These are phyloP conservation scores for Etheostoma nigrum DNA, from an alignment of 2,797 vertebrate genomes.

Conservation along the genomic window DNA sequence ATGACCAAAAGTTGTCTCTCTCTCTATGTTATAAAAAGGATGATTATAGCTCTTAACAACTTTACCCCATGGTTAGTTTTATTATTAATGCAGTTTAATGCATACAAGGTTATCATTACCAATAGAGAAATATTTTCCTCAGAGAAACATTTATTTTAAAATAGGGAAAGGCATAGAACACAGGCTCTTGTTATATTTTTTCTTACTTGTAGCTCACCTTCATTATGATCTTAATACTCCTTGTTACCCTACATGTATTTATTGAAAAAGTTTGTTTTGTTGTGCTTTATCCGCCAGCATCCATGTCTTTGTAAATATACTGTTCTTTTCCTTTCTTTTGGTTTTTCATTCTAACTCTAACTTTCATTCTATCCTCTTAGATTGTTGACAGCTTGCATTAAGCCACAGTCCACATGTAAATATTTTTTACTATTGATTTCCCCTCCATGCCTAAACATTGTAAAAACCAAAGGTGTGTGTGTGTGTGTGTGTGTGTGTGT, in stretches of 20 bases:
- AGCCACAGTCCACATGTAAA: slow-evolving; percentile 43
- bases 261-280: background rate
- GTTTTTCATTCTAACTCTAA: slow-evolving; percentile 5
- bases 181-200: too few relatives aligned
- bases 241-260: background rate
- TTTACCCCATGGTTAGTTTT: too few relatives aligned
- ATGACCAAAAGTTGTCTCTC: too few relatives aligned
- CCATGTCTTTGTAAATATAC: slow-evolving; percentile 1
- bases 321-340: slow-evolving; percentile 13
- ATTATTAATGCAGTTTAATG: too few relatives aligned
- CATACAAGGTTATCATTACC: too few relatives aligned
- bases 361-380: slow-evolving; percentile 13
- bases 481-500: slow-evolving; percentile 32
- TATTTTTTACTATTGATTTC: slow-evolving; percentile 58
- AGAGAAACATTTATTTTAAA: too few relatives aligned
- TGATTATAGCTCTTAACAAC: too few relatives aligned
- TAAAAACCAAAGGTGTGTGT: slow-evolving; percentile 34
- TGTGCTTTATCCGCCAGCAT: slow-evolving; percentile 11
- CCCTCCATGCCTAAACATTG: slow-evolving; percentile 29
- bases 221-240: background rate
- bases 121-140: too few relatives aligned
- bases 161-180: too few relatives aligned
- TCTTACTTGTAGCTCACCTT: too few relatives aligned
- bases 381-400: slow-evolving; percentile 44
- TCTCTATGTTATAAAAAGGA: too few relatives aligned